These are phyloP conservation scores for Alethe diademata DNA, from an alignment of 2,113 vertebrate genomes.

Conservation along the genomic window DNA sequence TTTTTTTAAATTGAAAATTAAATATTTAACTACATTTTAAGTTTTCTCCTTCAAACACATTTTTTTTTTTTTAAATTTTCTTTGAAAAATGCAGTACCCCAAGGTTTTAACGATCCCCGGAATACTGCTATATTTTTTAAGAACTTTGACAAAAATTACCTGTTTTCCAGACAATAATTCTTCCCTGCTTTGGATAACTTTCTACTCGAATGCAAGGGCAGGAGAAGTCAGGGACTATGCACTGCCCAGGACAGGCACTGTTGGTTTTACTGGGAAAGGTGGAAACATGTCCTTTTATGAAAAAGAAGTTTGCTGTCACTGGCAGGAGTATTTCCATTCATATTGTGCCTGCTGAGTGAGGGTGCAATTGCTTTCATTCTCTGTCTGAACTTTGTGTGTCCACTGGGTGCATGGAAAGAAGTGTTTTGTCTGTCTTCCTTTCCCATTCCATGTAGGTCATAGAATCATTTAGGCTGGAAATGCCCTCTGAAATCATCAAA, in stretches of 20 bases:
- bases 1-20: neutral
- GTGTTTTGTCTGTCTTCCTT: neutral
- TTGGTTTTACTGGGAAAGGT: neutral
- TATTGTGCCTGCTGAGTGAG: neutral
- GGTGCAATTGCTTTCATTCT: neutral
- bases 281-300: neutral
- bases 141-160: neutral
- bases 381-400: neutral
- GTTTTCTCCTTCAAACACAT: neutral
- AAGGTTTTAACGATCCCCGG: neutral
- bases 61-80: neutral
- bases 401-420: neutral
- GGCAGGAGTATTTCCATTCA: neutral
- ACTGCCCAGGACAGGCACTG: neutral
- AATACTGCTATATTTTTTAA: neutral
- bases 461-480: neutral
- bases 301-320: neutral
- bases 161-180: neutral
- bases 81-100: neutral
- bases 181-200: neutral
- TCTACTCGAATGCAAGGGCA: accelerated
- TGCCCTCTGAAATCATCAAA: neutral
- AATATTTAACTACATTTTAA: neutral
- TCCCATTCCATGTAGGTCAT: neutral
- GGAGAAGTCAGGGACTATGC: neutral